Conservation (phyloP, 2,113 vertebrate genomes). For the Diadophis punctatus region DNA sequence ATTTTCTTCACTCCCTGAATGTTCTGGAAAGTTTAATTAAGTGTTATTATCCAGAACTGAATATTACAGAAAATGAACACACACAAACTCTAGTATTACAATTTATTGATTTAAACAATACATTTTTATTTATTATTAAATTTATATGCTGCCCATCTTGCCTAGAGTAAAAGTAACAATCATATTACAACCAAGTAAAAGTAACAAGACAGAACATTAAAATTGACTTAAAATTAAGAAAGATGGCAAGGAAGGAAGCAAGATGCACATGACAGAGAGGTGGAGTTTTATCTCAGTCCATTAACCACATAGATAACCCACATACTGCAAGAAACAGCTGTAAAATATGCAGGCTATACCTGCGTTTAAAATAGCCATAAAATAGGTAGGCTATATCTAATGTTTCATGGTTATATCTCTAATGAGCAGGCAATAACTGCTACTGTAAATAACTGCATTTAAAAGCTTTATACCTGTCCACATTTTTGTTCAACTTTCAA, state of each 20-base stretch:
- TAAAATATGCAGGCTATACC: background rate
- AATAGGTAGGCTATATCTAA: too few species aligned
- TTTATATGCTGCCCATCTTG: background rate
- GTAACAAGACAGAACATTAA: background rate
- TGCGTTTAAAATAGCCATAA: too few species aligned
- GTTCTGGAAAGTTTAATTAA: conserved; percentile 56
- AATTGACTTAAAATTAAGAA: background rate
- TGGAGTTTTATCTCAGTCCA: background rate
- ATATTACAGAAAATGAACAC: background rate
- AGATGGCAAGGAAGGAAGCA: background rate
- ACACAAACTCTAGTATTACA: background rate
- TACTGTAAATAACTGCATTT: background rate
- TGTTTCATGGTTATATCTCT: background rate
- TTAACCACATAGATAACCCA: background rate
- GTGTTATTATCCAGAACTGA: background rate
- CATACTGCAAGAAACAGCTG: background rate
- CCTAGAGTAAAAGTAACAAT: background rate
- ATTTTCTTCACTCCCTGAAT: conserved; percentile 79
- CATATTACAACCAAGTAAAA: background rate
- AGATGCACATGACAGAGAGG: background rate
- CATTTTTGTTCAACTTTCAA: background rate
- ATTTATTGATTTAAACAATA: background rate
- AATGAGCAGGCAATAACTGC: background rate
- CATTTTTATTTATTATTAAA: background rate
- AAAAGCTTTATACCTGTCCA: background rate